Evolutionary conservation across 2,888 invertebrate genomes (phyloP), one percentile per base, ranked within the genome.

Genomic region (Drosophila maculinotata): DNA sequence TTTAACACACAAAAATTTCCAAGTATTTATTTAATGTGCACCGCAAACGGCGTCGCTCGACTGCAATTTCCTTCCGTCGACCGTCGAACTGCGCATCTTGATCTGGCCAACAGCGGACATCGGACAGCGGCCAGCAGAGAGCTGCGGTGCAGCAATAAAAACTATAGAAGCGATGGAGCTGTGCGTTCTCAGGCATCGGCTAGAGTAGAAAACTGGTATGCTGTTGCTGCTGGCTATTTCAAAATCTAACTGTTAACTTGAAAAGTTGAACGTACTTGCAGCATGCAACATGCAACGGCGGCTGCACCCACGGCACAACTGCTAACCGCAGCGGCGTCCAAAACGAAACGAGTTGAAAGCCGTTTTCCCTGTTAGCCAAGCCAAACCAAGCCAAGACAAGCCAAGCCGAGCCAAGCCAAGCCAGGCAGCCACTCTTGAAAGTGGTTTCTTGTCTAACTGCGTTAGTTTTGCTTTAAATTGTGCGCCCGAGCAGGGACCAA

Each of bases 231-330:
- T 86, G 84, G 84, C 88, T 69, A 85, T 85, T 83, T 85, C 81
- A 80, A 85, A 88, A 88, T 88, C 87, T 85, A 85, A 85, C 88
- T 88, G 84, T 85, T 88, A 76, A 84, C 86, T 79, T 72, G 82
- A 87, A 85, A 85, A 83, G 83, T 87, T 83, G 83, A 83, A 83
- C 86, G 83, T 87, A 83, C 83, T 85, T 69, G 83, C 85, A 73
- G 81, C 82, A 87, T 82, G 83, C 83, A 82, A 80, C 85, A 81
- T 81, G 82, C 79, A 76, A 73, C 73, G 58, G 36, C 57, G 63
- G 80, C 86, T 83, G 86, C 86, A 82, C 83, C 82, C 86, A 85
- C 82, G 86, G 86, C 82, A 71, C 82, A 75, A 75, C 49, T 15
- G 69, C 56, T 47, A 62, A 58, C 59, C 58, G 59, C 59, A 60